A percentile compares a stretch with the other conserved stretches of the same genome.
These are phyloP conservation scores for Saimiri boliviensis DNA, from an alignment of 2,113 vertebrate genomes.

Conservation along the genomic window DNA sequence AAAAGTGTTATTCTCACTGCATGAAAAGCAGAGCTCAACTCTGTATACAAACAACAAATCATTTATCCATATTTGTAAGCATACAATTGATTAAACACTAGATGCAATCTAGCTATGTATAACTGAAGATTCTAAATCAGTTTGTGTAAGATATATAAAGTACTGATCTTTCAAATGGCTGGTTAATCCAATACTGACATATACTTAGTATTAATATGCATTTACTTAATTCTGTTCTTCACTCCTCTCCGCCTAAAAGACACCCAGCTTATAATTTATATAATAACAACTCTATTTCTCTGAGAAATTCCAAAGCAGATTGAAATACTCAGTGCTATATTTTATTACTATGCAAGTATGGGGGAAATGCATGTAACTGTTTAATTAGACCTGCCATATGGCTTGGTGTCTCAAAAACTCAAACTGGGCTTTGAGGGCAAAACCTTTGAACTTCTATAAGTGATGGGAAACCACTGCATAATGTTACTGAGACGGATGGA, in stretches of 20 bases:
- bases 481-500: background rate
- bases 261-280: background rate
- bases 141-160: slow-evolving; percentile 44
- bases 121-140: slow-evolving; percentile 59
- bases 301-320: slow-evolving; percentile 14
- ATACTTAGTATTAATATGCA: slow-evolving; percentile 15
- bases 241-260: background rate
- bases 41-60: slow-evolving; percentile 57
- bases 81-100: slow-evolving; percentile 66
- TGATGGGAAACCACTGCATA: background rate
- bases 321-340: slow-evolving; percentile 13
- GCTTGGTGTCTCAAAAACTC: background rate
- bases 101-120: slow-evolving; percentile 46
- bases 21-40: slow-evolving; percentile 57
- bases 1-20: slow-evolving; percentile 40
- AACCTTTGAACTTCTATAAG: background rate
- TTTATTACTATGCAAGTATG: background rate
- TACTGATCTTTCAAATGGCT: slow-evolving; percentile 62
- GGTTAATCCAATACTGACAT: slow-evolving; percentile 55
- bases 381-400: background rate
- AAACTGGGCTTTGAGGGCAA: background rate
- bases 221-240: slow-evolving; percentile 32
- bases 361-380: background rate
- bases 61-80: slow-evolving; percentile 59
- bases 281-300: slow-evolving; percentile 34